Percentiles rank a stretch among this genome's conserved stretches.
Conservation (phyloP, 2,888 invertebrate species). For the Calameuta idolon region DNA sequence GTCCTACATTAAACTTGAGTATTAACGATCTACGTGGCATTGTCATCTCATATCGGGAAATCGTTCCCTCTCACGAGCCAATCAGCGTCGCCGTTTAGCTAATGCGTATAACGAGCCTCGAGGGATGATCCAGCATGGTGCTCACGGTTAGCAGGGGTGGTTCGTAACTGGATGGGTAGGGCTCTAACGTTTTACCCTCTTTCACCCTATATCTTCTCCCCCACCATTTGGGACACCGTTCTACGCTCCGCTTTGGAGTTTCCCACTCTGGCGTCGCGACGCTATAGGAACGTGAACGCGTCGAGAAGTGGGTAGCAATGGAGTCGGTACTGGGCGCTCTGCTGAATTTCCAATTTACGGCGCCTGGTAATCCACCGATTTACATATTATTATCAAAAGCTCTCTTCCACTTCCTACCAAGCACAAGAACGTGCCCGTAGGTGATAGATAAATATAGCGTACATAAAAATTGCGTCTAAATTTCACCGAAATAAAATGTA, state of each 20-base stretch:
- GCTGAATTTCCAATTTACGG: slow-evolving; percentile 47
- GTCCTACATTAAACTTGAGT: background rate
- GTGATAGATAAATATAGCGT: background rate
- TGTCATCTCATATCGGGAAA: background rate
- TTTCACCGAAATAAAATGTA: background rate
- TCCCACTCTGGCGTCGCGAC: background rate
- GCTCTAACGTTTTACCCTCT: slow-evolving; percentile 23
- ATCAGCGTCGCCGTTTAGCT: slow-evolving; percentile 51
- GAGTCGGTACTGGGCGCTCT: background rate
- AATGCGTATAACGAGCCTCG: slow-evolving; percentile 52
- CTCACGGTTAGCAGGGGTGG: slow-evolving; percentile 12
- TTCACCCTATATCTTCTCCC: slow-evolving; percentile 26
- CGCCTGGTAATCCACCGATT: slow-evolving; percentile 49
- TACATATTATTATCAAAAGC: slow-evolving; percentile 55
- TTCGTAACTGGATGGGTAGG: slow-evolving; percentile 33
- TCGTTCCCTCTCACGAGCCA: slow-evolving; percentile 33
- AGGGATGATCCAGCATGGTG: slow-evolving; percentile 42
- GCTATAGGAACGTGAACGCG: background rate
- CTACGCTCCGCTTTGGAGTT: background rate
- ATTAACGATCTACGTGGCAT: background rate
- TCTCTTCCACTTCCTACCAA: slow-evolving; percentile 6
- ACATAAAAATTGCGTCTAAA: background rate
- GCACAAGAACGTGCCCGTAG: background rate
- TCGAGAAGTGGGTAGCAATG: background rate
- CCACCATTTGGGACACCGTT: background rate